Percentiles rank a stretch among this genome's conserved stretches.
These are phyloP conservation scores for Sparus aurata DNA, from an alignment of 2,797 vertebrate genomes.

Conservation along the genomic window DNA sequence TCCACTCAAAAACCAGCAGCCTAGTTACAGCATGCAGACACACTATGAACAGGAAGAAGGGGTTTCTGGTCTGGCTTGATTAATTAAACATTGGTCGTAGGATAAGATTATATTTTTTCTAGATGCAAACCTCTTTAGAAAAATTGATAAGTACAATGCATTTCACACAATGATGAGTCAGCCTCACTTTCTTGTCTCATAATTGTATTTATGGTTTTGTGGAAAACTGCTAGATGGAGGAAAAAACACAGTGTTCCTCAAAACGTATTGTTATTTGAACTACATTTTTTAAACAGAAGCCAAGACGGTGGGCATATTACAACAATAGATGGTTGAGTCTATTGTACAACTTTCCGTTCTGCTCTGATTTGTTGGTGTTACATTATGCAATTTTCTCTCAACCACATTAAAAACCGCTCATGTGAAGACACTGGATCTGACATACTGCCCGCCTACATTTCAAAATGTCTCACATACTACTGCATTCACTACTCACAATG, in stretches of 20 bases:
- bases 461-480: background rate
- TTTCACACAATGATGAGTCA: slow-evolving; percentile 1
- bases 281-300: background rate
- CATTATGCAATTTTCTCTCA: background rate
- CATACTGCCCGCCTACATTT: background rate
- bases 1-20: too few relatives aligned
- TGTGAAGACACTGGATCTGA: background rate
- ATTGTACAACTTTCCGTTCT: background rate
- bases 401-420: background rate
- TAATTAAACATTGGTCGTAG: slow-evolving; percentile 15
- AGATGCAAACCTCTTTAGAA: background rate
- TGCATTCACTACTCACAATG: background rate
- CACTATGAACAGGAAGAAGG: background rate
- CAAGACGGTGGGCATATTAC: background rate
- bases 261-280: background rate
- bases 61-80: background rate
- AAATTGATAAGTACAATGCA: background rate
- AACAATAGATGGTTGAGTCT: background rate
- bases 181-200: slow-evolving; percentile 2
- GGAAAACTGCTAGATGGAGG: background rate
- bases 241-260: background rate
- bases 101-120: slow-evolving; percentile 6
- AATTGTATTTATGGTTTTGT: slow-evolving; percentile 5
- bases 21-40: background rate
- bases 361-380: too few relatives aligned